Percentiles rank a stretch among this genome's conserved stretches.
These are phyloP conservation scores for Craseonycteris thonglongyai DNA, from an alignment of 2,113 vertebrate species.

Conservation along the genomic window DNA sequence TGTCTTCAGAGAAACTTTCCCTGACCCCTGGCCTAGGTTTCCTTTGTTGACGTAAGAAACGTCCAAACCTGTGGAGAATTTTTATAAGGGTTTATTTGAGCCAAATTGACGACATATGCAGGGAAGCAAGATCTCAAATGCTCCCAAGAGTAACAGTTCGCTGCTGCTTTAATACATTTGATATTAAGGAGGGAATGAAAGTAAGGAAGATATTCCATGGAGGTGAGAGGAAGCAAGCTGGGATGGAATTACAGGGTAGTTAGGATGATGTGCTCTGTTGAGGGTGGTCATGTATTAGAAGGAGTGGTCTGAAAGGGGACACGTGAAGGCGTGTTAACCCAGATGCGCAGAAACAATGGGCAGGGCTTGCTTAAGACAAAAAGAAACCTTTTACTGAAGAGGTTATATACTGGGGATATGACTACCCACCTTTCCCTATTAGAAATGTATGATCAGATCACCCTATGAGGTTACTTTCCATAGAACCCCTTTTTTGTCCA, in stretches of 20 bases:
- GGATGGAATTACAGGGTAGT: background rate
- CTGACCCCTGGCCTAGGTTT: background rate
- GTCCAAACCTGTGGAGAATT: background rate
- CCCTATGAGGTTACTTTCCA: background rate
- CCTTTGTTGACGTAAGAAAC: background rate
- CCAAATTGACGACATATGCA: background rate
- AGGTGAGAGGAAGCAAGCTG: background rate
- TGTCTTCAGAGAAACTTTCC: background rate
- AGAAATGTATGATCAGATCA: background rate
- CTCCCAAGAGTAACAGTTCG: background rate
- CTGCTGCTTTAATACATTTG: background rate
- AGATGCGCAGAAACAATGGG: background rate
- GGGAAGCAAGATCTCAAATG: background rate
- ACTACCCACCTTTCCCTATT: background rate
- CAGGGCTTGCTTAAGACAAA: background rate
- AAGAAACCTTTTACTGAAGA: background rate
- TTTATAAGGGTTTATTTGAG: background rate
- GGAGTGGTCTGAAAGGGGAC: background rate
- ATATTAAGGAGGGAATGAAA: background rate
- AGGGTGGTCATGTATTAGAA: background rate
- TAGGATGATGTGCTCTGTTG: background rate
- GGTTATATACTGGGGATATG: background rate
- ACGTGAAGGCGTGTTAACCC: background rate
- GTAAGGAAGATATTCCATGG: background rate
- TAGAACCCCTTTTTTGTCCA: background rate